phyloP scores from a whole-genome alignment of 2,797 vertebrate species.

The Macroramphosus scolopax region DNA sequence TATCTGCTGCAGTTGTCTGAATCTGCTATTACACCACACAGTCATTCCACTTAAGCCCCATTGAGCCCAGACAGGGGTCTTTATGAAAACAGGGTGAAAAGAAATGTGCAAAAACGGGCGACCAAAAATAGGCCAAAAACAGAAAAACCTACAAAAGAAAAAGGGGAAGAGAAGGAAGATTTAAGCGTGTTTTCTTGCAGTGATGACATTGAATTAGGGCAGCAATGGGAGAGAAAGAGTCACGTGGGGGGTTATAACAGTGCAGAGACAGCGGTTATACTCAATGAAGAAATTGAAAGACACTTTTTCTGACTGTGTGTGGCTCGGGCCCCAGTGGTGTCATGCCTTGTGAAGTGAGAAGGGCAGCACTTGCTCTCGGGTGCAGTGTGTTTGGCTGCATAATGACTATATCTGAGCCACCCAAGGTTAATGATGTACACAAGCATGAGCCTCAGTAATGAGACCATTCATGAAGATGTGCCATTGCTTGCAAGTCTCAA shows the following conservation, averaged over 20 bases:
- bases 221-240: constrained; percentile 17
- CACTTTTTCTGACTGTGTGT: constrained; percentile 29
- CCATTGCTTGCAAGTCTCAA: constrained; percentile 42
- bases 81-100: constrained; percentile 32
- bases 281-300: constrained; percentile 17
- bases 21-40: constrained; percentile 60
- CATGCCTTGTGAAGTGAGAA: constrained; percentile 74
- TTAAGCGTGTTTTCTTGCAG: constrained; percentile 33
- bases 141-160: constrained; percentile 15
- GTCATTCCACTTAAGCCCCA: constrained; percentile 52
- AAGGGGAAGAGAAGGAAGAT: constrained; percentile 19
- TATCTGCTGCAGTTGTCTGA: constrained; percentile 66
- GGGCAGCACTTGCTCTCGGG: constrained; percentile 71
- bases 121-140: constrained; percentile 10
- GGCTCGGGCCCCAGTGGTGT: constrained; percentile 46
- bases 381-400: constrained; percentile 70
- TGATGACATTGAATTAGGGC: constrained; percentile 44
- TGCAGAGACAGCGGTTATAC: constrained; percentile 5
- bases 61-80: constrained; percentile 43
- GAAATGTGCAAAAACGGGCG: not conserved
- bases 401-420: constrained; percentile 75
- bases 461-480: constrained; percentile 62
- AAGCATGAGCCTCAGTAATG: constrained; percentile 68
- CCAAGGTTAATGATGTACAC: constrained; percentile 81
- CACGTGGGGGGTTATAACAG: constrained; percentile 11